These are phyloP conservation scores for Xanthia togata DNA, from an alignment of 2,888 invertebrate genomes.

Conservation along the genomic window DNA sequence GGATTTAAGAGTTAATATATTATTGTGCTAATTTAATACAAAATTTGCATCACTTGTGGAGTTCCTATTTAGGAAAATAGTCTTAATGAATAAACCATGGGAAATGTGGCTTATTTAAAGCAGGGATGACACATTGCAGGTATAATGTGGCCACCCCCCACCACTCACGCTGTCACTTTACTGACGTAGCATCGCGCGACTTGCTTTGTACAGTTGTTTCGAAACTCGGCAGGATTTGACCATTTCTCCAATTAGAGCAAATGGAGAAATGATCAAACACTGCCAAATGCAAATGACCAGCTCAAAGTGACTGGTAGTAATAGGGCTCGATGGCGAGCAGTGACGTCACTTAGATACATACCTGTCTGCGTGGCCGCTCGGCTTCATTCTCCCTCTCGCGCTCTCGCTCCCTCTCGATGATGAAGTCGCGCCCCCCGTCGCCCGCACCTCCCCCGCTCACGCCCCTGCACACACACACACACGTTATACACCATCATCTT, in stretches of 20 bases:
- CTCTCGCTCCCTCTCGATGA: constrained; percentile 87
- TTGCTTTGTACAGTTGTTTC: neutral
- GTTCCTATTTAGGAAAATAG: neutral
- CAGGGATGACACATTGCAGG: too few species aligned
- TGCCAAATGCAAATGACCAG: neutral
- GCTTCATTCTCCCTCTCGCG: constrained; percentile 82
- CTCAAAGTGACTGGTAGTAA: neutral
- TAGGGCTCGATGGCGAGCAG: neutral
- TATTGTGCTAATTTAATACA: constrained; percentile 2
- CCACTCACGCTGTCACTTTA: neutral
- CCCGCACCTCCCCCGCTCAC: constrained; percentile 78
- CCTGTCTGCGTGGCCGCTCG: constrained; percentile 85
- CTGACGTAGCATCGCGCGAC: too few species aligned
- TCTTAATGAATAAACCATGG: neutral
- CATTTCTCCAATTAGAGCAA: neutral
- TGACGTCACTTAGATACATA: constrained; percentile 49
- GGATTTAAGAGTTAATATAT: neutral
- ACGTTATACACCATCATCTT: constrained; percentile 11
- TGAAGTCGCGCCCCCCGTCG: constrained; percentile 84
- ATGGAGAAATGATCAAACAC: too few species aligned
- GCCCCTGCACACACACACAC: constrained; percentile 75
- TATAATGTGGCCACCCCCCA: neutral
- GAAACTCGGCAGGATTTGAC: neutral
- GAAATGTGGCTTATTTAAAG: neutral
- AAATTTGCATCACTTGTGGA: neutral